Conservation (phyloP, 2,797 vertebrate genomes). For the Anolis apletophallus region DNA sequence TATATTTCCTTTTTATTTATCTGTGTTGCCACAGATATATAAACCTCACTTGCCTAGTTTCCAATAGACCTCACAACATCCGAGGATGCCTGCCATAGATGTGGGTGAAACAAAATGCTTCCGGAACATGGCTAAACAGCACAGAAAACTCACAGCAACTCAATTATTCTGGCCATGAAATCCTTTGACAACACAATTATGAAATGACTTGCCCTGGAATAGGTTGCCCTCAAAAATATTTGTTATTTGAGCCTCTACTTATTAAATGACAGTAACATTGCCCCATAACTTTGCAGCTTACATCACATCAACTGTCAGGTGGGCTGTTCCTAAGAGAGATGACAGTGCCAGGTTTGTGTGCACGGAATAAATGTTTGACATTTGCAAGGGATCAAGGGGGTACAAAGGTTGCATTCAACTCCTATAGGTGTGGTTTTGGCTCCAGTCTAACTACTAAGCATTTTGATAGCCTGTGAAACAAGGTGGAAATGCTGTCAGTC, state of each 20-base stretch:
- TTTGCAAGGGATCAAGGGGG: background rate
- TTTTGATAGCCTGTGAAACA: background rate
- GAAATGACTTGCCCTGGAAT: background rate
- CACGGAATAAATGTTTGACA: background rate
- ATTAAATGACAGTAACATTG: background rate
- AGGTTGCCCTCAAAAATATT: background rate
- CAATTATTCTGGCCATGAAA: no score
- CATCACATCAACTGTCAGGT: background rate
- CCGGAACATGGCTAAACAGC: no score
- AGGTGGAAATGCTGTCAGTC: background rate
- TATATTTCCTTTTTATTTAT: no score
- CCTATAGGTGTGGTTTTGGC: constrained; percentile 6
- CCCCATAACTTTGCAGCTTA: background rate
- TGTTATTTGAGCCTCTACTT: background rate
- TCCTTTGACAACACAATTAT: background rate
- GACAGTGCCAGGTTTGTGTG: background rate
- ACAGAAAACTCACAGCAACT: no score
- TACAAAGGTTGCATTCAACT: background rate
- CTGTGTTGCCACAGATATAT: no score
- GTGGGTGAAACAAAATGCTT: no score
- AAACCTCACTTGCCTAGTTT: no score
- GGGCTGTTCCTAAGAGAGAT: background rate
- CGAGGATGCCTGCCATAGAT: no score
- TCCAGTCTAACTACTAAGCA: background rate
- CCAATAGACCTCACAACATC: no score